Evolutionary conservation across 2,797 vertebrate genomes (phyloP).

Genomic region (Agapornis canus): DNA sequence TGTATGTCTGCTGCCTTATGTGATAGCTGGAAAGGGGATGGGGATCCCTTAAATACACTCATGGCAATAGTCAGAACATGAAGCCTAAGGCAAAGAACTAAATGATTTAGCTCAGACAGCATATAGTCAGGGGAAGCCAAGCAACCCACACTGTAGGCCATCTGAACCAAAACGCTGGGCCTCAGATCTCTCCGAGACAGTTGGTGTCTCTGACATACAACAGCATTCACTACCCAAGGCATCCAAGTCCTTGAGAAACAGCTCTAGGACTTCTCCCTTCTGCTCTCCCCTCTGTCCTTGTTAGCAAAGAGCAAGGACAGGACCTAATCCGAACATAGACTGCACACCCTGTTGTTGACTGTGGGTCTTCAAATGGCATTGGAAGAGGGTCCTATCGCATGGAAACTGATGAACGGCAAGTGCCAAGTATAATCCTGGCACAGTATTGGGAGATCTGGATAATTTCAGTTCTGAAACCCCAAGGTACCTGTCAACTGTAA

Average conservation of each 20-base stretch:
- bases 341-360: neutral
- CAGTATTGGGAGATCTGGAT: neutral
- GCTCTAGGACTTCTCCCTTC: neutral
- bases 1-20: neutral
- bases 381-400: neutral
- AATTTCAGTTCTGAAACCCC: neutral
- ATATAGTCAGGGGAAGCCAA: neutral
- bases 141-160: neutral
- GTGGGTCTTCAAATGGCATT: neutral
- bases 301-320: neutral
- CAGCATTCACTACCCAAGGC: neutral
- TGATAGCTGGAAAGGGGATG: neutral
- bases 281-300: neutral
- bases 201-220: neutral
- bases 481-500: neutral
- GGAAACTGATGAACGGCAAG: neutral
- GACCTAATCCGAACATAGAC: neutral
- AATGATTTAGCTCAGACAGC: neutral
- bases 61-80: neutral
- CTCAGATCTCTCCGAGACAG: neutral
- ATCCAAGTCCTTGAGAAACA: neutral
- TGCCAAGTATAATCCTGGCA: neutral
- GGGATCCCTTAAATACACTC: neutral
- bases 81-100: constrained; percentile 9
- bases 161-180: neutral